phyloP scores from a whole-genome alignment of 2,888 invertebrate species.

The Epiblema foenella region DNA sequence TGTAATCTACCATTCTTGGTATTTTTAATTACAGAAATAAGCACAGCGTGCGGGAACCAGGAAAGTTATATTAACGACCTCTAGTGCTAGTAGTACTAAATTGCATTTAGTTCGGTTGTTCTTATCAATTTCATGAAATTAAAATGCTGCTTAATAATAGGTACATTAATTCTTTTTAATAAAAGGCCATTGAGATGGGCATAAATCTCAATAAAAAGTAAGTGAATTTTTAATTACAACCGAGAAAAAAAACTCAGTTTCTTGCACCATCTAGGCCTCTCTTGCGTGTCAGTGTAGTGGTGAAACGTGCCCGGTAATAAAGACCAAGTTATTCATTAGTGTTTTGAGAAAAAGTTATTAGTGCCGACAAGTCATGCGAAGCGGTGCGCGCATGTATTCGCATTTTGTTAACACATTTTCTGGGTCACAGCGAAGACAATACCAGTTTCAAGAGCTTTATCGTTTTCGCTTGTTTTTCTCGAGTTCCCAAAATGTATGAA shows the following conservation, averaged over 20 bases:
- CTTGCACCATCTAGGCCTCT: constrained; percentile 29
- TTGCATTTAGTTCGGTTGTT: neutral
- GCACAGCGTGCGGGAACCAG: constrained; percentile 20
- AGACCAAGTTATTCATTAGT: constrained; percentile 80
- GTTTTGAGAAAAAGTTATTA: constrained; percentile 82
- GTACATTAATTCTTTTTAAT: constrained; percentile 47
- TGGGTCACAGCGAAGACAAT: constrained; percentile 55
- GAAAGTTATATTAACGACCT: constrained; percentile 21
- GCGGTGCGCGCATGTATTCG: constrained; percentile 72
- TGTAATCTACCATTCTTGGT: constrained; percentile 32
- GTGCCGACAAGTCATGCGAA: constrained; percentile 69
- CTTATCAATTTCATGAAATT: neutral
- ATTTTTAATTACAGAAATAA: constrained; percentile 41
- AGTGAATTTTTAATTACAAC: constrained; percentile 61
- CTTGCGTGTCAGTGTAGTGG: constrained; percentile 61
- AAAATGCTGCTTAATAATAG: neutral
- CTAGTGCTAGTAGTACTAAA: neutral
- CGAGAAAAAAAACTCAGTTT: neutral
- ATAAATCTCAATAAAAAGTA: constrained; percentile 73
- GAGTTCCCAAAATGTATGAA: neutral
- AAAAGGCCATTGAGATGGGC: constrained; percentile 64
- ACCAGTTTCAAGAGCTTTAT: neutral
- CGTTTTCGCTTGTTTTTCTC: neutral
- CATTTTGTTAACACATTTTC: constrained; percentile 72
- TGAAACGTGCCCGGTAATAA: constrained; percentile 81